Evolutionary conservation across 2,797 vertebrate species (phyloP).

Genomic region (Echiichthys vipera): DNA sequence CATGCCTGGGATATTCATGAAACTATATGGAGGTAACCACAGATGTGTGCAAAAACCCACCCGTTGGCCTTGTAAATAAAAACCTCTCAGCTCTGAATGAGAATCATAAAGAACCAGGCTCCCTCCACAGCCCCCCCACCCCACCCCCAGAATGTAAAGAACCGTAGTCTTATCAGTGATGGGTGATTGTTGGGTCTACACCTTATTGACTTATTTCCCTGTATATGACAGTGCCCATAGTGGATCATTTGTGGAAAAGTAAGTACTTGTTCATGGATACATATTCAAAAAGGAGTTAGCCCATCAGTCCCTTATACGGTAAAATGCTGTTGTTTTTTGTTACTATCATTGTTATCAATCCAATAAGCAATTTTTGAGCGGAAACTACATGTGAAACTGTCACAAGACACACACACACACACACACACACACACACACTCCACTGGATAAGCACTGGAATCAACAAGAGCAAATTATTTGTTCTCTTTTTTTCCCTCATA

Average conservation of each 20-base stretch:
- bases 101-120: constrained; percentile 34
- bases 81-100: constrained; percentile 35
- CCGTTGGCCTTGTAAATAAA: constrained; percentile 57
- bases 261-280: background rate
- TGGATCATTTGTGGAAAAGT: background rate
- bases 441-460: background rate
- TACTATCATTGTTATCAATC: background rate
- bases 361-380: background rate
- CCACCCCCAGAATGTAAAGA: constrained; percentile 6
- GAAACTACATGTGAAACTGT: background rate
- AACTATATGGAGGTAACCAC: constrained; percentile 32
- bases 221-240: background rate
- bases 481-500: background rate
- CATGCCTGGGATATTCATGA: constrained; percentile 48
- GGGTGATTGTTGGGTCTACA: background rate
- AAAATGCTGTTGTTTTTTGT: background rate
- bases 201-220: background rate
- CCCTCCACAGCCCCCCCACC: constrained; percentile 3
- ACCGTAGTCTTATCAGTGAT: background rate
- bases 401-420: background rate
- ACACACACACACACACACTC: background rate
- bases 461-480: background rate
- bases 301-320: background rate
- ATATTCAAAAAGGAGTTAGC: background rate
- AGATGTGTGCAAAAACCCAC: constrained; percentile 35